Evolutionary conservation across 1,140 invertebrate species (phyloP), one percentile per base, ranked within the genome.

Genomic region (Amyelois transitella): DNA sequence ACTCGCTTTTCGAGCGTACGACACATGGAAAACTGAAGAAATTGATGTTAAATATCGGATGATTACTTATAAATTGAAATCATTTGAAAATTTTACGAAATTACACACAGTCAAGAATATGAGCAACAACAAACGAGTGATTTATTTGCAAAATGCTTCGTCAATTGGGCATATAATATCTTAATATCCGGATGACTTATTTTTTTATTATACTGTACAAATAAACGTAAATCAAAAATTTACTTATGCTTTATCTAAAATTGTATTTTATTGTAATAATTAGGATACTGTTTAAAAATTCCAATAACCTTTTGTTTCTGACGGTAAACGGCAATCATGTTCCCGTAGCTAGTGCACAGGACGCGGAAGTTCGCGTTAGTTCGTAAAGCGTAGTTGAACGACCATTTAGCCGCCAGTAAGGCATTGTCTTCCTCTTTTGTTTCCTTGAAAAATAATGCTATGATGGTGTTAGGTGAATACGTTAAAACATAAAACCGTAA

Each of bases 371-470:
- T 85, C 6, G 77, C 84, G 43, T 85, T 86, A 0, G 86, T 82
- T 6, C 77, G 60, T 6, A 90, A 58, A 1, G 90, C 89, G 28
- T 85, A 81, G 55, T 86, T 89, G 25, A 92, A 58, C 24, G 89
- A 76, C 90, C 90, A 91, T 19, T 90, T 77, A 0, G 91, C 90
- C 4, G 91, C 89, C 18, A 92, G 64, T 28, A 82, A 72, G 0
- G 91, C 90, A 43, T 89, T 86, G 5, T 80, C 69, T 24, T 72
- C 72, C 70, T 89, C 85, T 8, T 67, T 75, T 54, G 51, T 60
- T 66, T 86, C 14, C 69, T 75, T 77, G 77, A 53, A 68, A 55
- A 45, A 49, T 44, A 61, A 54, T n/a, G 21, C 52, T 51, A 6
- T n/a, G n/a, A n/a, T n/a, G n/a, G n/a, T n/a, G n/a, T n/a, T n/a